Base-by-base conservation (phyloP, 2,888 invertebrate genomes). In the Proisotoma minuta region DNA sequence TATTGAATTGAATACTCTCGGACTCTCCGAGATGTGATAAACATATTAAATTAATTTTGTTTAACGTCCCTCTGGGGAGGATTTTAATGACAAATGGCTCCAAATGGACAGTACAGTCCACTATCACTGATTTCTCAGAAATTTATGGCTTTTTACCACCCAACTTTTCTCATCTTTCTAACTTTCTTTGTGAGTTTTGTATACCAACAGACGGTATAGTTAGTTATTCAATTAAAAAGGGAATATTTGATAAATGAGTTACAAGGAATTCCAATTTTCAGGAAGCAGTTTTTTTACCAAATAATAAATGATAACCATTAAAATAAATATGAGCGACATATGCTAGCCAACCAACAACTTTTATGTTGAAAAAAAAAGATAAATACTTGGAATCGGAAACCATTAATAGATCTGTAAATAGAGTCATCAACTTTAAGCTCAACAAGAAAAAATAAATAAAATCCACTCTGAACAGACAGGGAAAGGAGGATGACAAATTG, bases 1-100 rank as follows among this genome's bases (percentile, higher is more conserved):
- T n/a, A n/a, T n/a, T n/a, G n/a, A n/a, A n/a, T n/a, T n/a, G n/a
- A n/a, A n/a, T n/a, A n/a, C n/a, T n/a, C n/a, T n/a, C n/a, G n/a
- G n/a, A 43, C n/a, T 43, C 18, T 22, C 3, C 24, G 22, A 29
- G 27, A 20, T 39, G 22, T 54, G 53, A 54, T 54, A 54, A 54
- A 54, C 53, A 54, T 54, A 29, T 54, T 54, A 54, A 54, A 39
- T 54, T 52, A 22, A 10, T 34, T 39, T 54, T 54, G 18, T 54
- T 54, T 54, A 54, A 54, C 53, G 53, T 54, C 39, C 39, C 53
- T 54, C 53, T 54, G 53, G 53, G 53, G 53, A 54, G 18, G 53
- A 5, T 54, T 52, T n/a, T 54, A 54, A 54, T 54, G 53, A 54
- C 53, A 54, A 54, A 54, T 54, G 53, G 52, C 28, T 52, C 52